Conservation (phyloP, 2,888 invertebrate genomes). For the Melanostoma mellinum region DNA sequence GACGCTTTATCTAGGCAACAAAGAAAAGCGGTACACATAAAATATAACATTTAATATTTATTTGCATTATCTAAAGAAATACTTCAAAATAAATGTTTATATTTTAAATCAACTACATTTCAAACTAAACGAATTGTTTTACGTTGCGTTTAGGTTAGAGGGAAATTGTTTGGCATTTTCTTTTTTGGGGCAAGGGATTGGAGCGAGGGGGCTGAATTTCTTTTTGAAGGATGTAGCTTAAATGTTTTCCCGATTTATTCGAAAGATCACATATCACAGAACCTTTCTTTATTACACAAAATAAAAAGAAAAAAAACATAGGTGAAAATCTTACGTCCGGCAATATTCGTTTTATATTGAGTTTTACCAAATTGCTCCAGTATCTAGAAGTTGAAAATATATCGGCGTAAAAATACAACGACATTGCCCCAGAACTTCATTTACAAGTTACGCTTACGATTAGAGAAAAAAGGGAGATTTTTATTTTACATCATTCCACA, state of each 20-base stretch:
- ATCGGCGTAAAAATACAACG: too few relatives aligned
- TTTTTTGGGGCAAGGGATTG: conserved; percentile 21
- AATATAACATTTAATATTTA: conserved; percentile 32
- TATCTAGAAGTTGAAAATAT: too few relatives aligned
- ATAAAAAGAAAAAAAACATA: too few relatives aligned
- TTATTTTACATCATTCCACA: too few relatives aligned
- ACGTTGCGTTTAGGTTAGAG: conserved; percentile 39
- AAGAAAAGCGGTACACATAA: conserved; percentile 58
- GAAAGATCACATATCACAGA: too few relatives aligned
- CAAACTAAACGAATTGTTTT: conserved; percentile 38
- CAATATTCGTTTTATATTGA: too few relatives aligned
- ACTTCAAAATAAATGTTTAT: conserved; percentile 31
- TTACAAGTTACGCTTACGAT: too few relatives aligned
- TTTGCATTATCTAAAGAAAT: conserved; percentile 45
- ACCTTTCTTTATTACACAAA: too few relatives aligned
- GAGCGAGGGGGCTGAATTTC: neutral
- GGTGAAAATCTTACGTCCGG: too few relatives aligned
- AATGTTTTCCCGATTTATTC: conserved; percentile 11
- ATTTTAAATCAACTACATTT: conserved; percentile 52
- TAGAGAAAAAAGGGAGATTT: too few relatives aligned
- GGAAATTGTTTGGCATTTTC: neutral
- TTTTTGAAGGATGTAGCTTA: neutral
- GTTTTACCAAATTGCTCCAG: too few relatives aligned
- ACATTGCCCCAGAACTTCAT: too few relatives aligned
- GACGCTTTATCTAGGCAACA: conserved; percentile 59